phyloP scores from a whole-genome alignment of 2,113 vertebrate species.

The Ptychochromis oligacanthus region DNA sequence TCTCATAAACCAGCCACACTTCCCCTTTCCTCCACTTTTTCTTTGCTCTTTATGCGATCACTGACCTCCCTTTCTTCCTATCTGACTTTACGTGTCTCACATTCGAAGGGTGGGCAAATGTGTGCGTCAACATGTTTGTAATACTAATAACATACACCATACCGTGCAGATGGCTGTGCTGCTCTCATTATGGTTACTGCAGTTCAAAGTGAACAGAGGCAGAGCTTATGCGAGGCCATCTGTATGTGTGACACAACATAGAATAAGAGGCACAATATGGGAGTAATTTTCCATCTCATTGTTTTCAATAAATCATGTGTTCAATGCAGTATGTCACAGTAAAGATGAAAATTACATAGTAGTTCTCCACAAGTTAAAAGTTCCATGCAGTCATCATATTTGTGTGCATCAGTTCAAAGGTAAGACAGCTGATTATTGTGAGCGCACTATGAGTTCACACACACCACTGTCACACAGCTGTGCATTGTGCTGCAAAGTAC shows the following conservation, averaged over 20 bases:
- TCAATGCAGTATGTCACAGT: not conserved
- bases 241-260: conserved; percentile 54
- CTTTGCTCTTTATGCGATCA: not conserved
- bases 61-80: conserved; percentile 7
- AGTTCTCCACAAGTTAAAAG: not conserved
- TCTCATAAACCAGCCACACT: conserved; percentile 24
- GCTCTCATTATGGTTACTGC: conserved; percentile 57
- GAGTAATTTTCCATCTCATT: conserved; percentile 21
- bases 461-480: conserved; percentile 15
- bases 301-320: conserved; percentile 33
- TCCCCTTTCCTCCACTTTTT: not conserved
- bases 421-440: conserved; percentile 48
- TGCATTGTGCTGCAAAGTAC: not conserved
- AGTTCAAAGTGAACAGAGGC: conserved; percentile 49
- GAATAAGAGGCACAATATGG: conserved; percentile 48
- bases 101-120: conserved; percentile 24
- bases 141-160: conserved; percentile 51
- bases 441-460: conserved; percentile 17
- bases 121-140: conserved; percentile 32
- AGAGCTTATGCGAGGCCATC: conserved; percentile 44
- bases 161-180: conserved; percentile 59
- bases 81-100: conserved; percentile 3
- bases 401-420: not conserved
- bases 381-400: not conserved
- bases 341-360: not conserved